Conservation (phyloP, 2,113 vertebrate genomes). For the Campylomormyrus tamandua region DNA sequence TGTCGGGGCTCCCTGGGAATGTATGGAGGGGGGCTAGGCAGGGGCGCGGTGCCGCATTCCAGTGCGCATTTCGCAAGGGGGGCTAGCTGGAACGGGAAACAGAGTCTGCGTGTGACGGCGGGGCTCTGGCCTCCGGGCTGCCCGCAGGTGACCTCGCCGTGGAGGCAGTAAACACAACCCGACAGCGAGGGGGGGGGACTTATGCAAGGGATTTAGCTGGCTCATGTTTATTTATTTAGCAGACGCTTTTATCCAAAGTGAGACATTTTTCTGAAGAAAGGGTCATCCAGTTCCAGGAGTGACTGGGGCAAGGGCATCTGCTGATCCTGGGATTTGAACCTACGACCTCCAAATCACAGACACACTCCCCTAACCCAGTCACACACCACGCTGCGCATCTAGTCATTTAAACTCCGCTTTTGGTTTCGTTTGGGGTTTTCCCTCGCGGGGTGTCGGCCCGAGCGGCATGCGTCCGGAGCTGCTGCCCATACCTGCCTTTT, state of each 20-base stretch:
- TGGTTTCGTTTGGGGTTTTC: neutral
- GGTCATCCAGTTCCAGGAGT: neutral
- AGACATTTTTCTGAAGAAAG: neutral
- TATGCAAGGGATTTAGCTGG: neutral
- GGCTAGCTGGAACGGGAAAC: constrained; percentile 71
- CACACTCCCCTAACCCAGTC: neutral
- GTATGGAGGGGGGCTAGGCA: constrained; percentile 47
- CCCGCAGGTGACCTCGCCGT: neutral
- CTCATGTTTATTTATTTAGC: neutral
- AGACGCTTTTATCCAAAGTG: neutral
- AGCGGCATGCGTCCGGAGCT: neutral
- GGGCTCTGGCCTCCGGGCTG: neutral
- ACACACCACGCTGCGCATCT: neutral
- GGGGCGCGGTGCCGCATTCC: constrained; percentile 56
- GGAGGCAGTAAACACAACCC: neutral
- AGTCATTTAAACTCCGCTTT: neutral
- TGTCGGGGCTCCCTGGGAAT: constrained; percentile 53
- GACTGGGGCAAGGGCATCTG: neutral
- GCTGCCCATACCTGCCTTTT: constrained; percentile 70
- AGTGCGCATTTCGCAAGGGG: constrained; percentile 60
- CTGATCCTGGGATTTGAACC: neutral
- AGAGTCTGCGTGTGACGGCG: constrained; percentile 53
- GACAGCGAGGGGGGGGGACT: neutral
- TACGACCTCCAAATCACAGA: neutral
- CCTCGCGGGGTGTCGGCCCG: neutral